phyloP scores from a whole-genome alignment of 2,888 invertebrate genomes.

The Drosophila kambysellisi region DNA sequence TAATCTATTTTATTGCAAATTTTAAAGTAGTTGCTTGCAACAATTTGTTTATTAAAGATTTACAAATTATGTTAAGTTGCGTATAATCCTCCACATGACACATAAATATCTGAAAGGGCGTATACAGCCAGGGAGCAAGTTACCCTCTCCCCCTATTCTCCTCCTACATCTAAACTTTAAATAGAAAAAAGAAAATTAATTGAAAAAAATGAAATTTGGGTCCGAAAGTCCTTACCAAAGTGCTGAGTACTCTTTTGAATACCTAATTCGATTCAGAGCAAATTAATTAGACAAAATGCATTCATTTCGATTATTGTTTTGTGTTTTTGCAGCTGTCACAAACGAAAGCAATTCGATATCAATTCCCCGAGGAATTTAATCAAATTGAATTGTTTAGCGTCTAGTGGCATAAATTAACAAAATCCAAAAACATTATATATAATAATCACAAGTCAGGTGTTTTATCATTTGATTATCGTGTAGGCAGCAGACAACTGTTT shows the following conservation, averaged over 20 bases:
- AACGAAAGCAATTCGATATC: background rate
- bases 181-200: background rate
- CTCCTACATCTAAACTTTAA: too few species aligned
- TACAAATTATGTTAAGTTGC: background rate
- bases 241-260: background rate
- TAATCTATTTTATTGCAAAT: background rate
- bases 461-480: conserved; percentile 11
- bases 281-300: conserved; percentile 45
- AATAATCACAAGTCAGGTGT: conserved; percentile 14
- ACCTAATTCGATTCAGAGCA: conserved; percentile 9
- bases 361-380: conserved; percentile 11
- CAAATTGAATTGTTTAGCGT: conserved; percentile 5
- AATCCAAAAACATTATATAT: conserved; percentile 6
- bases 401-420: background rate
- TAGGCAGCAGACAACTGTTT: conserved; percentile 16
- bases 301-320: conserved; percentile 39
- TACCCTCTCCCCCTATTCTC: too few species aligned
- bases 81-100: background rate
- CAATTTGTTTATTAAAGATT: too few species aligned
- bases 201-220: background rate
- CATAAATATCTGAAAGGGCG: too few species aligned
- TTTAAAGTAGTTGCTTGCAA: background rate
- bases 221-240: background rate
- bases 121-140: too few species aligned
- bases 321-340: background rate